Base-by-base conservation (phyloP, 1,140 invertebrate genomes). In the Trialeurodes vaporariorum region DNA sequence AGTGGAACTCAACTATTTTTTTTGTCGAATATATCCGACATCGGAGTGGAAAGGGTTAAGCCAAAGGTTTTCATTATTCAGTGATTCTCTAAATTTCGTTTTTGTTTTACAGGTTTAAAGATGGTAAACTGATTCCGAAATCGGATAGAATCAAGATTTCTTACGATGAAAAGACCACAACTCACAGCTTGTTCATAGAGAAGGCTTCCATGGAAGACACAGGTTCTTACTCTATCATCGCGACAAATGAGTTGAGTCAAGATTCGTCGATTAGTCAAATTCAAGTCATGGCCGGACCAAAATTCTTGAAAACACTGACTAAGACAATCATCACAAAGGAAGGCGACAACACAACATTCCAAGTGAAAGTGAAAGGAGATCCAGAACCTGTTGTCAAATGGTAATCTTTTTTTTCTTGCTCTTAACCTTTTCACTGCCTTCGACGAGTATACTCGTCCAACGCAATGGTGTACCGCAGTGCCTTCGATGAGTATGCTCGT, bases 221-320 rank as follows among this genome's bases (percentile, higher is more conserved):
- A 27, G 96, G 94, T 11, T 91, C 89, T n/a, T 98, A 97, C 75
- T 93, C 93, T 0, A 87, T 96, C 17, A 85, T 94, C 1, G 92
- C 94, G 0, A 88, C 88, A 66, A 98, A 98, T 74, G 88, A 93
- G 72, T 81, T 93, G 49, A 92, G 89, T 76, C 90, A 93, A 78
- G 90, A 90, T 59, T 91, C 91, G 0, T 88, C 92, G 73, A 89
- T 91, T 74, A 93, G 89, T 85, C 86, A 89, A 69, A 82, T 91
- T 65, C 83, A 86, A 11, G 89, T 93, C 21, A 86, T 88, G 71
- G 87, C 87, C 24, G 87, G 90, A 70, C 91, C 92, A 1, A 84
- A 85, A 70, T 85, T 94, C 27, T 80, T 83, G 0, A 85, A 88
- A 75, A 84, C 82, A 73, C 76, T 91, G 2, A 85, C 87, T 13